phyloP scores from a whole-genome alignment of 2,888 invertebrate species.

The Esperia sulphurella region DNA sequence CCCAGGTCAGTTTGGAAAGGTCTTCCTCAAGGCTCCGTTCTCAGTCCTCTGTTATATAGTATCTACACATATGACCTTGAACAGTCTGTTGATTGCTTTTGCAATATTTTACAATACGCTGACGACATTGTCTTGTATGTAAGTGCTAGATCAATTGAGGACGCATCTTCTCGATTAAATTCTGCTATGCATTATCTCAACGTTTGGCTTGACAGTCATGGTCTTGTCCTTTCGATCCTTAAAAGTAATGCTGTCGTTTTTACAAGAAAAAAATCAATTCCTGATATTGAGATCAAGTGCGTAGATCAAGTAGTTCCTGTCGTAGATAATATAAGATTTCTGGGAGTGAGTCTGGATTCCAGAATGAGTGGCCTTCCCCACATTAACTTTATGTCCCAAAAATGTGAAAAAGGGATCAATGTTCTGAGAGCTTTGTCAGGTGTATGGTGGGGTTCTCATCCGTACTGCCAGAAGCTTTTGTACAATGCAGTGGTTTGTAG shows the following conservation, averaged over 20 bases:
- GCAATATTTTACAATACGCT: slow-evolving; percentile 15
- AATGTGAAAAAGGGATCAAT: slow-evolving; percentile 12
- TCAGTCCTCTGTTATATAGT: slow-evolving; percentile 15
- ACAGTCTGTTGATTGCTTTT: neutral
- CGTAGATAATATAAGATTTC: slow-evolving; percentile 3
- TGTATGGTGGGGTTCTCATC: slow-evolving; percentile 20
- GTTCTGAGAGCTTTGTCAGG: slow-evolving; percentile 14
- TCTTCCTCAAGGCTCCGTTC: slow-evolving; percentile 18
- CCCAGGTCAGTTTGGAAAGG: slow-evolving; percentile 14
- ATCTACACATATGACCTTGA: slow-evolving; percentile 14
- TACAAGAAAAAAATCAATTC: slow-evolving; percentile 2
- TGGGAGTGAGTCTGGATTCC: slow-evolving; percentile 12
- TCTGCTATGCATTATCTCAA: slow-evolving; percentile 2
- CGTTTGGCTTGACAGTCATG: slow-evolving; percentile 6
- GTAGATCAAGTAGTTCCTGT: neutral
- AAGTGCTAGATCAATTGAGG: neutral
- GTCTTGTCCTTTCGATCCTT: slow-evolving; percentile 4
- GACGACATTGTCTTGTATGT: slow-evolving; percentile 14
- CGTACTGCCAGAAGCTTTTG: slow-evolving; percentile 14
- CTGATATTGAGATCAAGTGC: neutral
- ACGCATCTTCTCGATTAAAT: slow-evolving; percentile 1
- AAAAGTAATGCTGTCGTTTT: slow-evolving; percentile 9
- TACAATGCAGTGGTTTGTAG: slow-evolving; percentile 20
- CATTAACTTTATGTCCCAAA: slow-evolving; percentile 4
- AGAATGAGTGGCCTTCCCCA: slow-evolving; percentile 8